phyloP scores from a whole-genome alignment of 2,113 vertebrate species.

The Lampris incognitus region DNA sequence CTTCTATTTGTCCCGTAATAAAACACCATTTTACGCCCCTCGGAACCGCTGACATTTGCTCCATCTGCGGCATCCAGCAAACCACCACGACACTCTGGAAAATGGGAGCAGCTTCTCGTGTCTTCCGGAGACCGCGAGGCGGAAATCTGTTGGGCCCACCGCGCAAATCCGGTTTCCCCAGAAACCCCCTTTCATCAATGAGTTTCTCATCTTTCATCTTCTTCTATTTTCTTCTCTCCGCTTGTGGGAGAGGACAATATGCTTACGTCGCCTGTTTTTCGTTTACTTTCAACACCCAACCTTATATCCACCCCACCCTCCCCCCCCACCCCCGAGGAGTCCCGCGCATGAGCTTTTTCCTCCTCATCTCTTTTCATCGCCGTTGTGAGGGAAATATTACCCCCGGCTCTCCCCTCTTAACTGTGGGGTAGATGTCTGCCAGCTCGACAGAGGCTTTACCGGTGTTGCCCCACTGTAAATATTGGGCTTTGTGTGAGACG shows the following conservation, averaged over 20 bases:
- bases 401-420: constrained; percentile 72
- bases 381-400: constrained; percentile 68
- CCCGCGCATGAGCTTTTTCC: constrained; percentile 36
- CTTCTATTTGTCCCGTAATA: constrained; percentile 2
- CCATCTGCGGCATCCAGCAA: constrained; percentile 17
- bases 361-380: constrained; percentile 38
- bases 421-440: constrained; percentile 51
- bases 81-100: constrained; percentile 17
- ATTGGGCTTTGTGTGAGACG: constrained; percentile 61
- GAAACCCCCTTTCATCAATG: constrained; percentile 35
- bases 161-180: constrained; percentile 62
- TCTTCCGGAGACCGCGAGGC: constrained; percentile 42
- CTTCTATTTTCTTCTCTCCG: neutral
- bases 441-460: constrained; percentile 67
- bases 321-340: neutral
- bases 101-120: constrained; percentile 23
- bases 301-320: no score
- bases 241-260: constrained; percentile 51
- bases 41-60: constrained; percentile 47
- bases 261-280: constrained; percentile 45
- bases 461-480: constrained; percentile 66
- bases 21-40: constrained; percentile 26
- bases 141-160: constrained; percentile 20
- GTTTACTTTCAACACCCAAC: no score
- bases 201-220: constrained; percentile 28